These are phyloP conservation scores for Sarcophaga caerulescens DNA, from an alignment of 2,888 invertebrate species.

Conservation along the genomic window DNA sequence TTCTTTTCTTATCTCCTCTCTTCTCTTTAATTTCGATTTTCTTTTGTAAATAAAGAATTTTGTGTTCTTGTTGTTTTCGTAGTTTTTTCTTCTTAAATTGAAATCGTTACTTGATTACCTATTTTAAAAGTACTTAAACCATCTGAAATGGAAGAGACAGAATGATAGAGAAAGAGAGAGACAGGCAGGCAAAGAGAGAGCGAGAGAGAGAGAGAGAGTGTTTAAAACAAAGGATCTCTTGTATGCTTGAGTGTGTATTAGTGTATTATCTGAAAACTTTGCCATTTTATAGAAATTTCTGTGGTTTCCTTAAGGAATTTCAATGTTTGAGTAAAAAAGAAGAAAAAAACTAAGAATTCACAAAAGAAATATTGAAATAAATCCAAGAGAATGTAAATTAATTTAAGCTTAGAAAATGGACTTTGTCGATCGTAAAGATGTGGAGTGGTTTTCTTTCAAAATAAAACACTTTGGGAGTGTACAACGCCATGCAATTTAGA, in stretches of 20 bases:
- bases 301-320: no score
- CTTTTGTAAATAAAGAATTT: not conserved
- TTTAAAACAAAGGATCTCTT: not conserved
- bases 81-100: constrained; percentile 61
- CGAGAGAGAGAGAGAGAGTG: not conserved
- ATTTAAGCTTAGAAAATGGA: no score
- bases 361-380: no score
- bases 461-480: no score
- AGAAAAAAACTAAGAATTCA: no score
- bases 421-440: no score
- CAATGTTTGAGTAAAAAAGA: no score
- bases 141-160: not conserved
- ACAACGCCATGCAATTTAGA: no score
- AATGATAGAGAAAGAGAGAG: not conserved
- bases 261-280: not conserved
- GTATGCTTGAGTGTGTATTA: not conserved
- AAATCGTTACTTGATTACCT: constrained; percentile 62
- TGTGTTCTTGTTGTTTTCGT: not conserved
- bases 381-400: no score
- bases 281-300: no score
- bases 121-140: constrained; percentile 32
- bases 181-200: not conserved
- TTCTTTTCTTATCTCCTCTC: no score
- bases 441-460: no score
- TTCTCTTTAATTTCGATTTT: constrained; percentile 20